Evolutionary conservation across 2,888 invertebrate species (phyloP).

Genomic region (Isotomurus palustris): DNA sequence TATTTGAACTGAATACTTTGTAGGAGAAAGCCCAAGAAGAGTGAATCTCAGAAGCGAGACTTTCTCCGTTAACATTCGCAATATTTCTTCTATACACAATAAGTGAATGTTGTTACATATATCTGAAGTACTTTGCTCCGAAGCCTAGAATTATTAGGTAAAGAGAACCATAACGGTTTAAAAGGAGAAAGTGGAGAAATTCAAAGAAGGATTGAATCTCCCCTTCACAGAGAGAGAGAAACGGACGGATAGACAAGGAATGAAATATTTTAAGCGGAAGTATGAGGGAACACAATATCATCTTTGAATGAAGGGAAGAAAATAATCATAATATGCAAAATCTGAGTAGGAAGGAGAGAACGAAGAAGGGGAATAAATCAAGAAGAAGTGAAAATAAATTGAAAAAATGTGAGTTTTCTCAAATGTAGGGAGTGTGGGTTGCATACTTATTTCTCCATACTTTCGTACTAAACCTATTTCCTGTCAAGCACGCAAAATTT

Average conservation of each 20-base stretch:
- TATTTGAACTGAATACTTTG: no score
- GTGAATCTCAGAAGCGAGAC: no score
- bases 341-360: neutral
- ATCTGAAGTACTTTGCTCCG: neutral
- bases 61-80: no score
- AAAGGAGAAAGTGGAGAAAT: neutral
- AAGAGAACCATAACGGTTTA: neutral
- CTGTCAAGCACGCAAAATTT: constrained; percentile 9
- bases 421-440: neutral
- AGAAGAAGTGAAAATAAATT: constrained; percentile 6
- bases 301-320: no score
- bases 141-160: neutral
- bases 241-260: no score
- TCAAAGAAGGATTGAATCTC: neutral
- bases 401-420: constrained; percentile 4
- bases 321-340: constrained; percentile 1
- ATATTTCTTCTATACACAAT: no score
- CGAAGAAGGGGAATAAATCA: constrained; percentile 7
- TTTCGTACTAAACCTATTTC: constrained; percentile 10
- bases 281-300: no score
- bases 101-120: neutral
- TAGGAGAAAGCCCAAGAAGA: no score
- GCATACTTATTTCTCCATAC: constrained; percentile 6
- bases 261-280: no score
- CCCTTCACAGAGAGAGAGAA: neutral